Evolutionary conservation across 2,797 vertebrate species (phyloP), one percentile per base, ranked within the genome.

Genomic region (Liparis tanakae): DNA sequence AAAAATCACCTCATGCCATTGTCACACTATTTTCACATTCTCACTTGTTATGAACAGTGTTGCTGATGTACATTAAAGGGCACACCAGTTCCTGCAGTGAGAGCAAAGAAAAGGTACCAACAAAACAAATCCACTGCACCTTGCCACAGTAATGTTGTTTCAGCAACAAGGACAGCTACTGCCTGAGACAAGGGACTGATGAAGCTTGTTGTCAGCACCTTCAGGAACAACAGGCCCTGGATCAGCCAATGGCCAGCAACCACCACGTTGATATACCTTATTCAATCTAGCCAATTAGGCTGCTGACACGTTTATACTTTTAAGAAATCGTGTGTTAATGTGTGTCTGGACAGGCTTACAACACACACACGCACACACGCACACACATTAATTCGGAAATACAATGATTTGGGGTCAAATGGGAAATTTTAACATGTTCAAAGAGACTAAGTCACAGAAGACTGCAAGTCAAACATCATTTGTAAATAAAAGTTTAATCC

Each of bases 121-220:
- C 56, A 69, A 61, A 72, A 74, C 66, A 78, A 46, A 75, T 60
- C 41, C 65, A 44, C 41, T 63, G 67, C 54, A 22, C 46, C 69
- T 83, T 36, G 66, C 37, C 37, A 37, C 69, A 69, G 76, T 48
- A 72, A 62, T 72, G 74, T 72, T 80, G 68, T 50, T 80, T 7
- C 89, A 92, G 88, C 82, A 89, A 81, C 87, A 69, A 0, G 36
- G 89, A 90, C 78, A 88, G 80, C 61, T 57, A 25, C 74, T 55
- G 59, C 30, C n/a, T 53, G 64, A 71, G 73, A 61, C 63, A 70
- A 20, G 39, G 43, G 57, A 73, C 20, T 6, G 4, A 41, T 57
- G 55, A 77, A 30, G 78, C 72, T 74, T 67, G 50, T 70, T 70
- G 62, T 65, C 78, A 85, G 74, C 81, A 80, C 7, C 70, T 51